Conservation (phyloP, 2,797 vertebrate genomes). For the Luscinia luscinia region DNA sequence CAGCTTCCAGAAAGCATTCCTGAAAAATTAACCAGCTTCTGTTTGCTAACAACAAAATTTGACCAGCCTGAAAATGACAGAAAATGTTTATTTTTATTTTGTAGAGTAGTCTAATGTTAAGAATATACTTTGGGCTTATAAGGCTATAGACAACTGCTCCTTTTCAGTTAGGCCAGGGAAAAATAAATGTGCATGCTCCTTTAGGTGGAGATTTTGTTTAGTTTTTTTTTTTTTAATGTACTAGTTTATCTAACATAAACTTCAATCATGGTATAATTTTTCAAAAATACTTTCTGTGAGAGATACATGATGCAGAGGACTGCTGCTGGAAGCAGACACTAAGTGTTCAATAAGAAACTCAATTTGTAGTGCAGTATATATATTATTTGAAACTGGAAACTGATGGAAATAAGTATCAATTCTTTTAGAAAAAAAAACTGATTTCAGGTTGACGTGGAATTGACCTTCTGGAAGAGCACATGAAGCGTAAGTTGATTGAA, state of each 20-base stretch:
- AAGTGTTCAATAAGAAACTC: background rate
- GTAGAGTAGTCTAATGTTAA: background rate
- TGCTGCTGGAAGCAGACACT: background rate
- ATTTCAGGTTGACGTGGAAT: background rate
- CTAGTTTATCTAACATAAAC: background rate
- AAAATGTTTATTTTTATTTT: background rate
- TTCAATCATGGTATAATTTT: background rate
- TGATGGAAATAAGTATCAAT: background rate
- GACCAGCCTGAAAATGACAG: background rate
- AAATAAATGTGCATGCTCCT: background rate
- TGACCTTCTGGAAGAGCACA: background rate
- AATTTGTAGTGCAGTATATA: background rate
- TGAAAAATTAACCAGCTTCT: background rate
- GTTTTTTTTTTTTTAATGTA: background rate
- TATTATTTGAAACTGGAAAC: background rate
- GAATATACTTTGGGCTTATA: background rate
- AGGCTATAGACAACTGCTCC: background rate
- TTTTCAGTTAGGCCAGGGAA: background rate
- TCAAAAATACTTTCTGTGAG: background rate
- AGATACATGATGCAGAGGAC: background rate
- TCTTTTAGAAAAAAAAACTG: background rate
- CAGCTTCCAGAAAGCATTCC: background rate
- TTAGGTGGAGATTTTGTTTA: background rate
- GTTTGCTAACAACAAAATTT: background rate
- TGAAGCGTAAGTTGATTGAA: background rate